These are phyloP conservation scores for Apostichopus parvimensis DNA, from an alignment of 35 echinoderm and acorn worm species.

Conservation along the genomic window DNA sequence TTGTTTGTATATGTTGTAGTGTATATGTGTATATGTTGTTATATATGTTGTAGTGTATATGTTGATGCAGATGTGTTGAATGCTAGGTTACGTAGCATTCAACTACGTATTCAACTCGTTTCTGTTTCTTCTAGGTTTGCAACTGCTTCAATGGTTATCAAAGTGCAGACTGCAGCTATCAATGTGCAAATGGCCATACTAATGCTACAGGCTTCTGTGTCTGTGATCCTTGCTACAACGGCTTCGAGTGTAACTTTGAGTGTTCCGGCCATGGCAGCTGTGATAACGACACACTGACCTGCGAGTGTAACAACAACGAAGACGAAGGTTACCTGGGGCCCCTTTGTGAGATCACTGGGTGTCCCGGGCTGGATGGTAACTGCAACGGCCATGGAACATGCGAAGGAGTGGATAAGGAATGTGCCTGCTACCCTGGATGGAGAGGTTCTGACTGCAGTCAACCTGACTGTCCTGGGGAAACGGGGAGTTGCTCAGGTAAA, in stretches of 20 bases:
- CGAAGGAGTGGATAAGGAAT: constrained; percentile 58
- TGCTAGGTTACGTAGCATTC: no score
- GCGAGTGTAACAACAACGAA: constrained; percentile 57
- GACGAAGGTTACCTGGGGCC: constrained; percentile 56
- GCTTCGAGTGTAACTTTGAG: constrained; percentile 77
- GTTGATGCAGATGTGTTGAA: no score
- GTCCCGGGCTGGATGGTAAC: constrained; percentile 49
- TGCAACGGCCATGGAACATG: constrained; percentile 75
- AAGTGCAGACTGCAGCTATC: constrained; percentile 60
- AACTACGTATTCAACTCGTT: no score
- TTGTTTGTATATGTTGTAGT: no score
- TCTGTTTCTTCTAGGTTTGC: background rate
- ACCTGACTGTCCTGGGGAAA: constrained; percentile 68
- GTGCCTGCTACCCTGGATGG: constrained; percentile 87
- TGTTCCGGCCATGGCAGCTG: constrained; percentile 81
- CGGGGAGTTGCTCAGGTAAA: constrained; percentile 74
- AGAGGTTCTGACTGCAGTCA: constrained; percentile 68
- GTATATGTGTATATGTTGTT: no score
- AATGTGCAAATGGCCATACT: constrained; percentile 14
- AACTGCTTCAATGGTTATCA: constrained; percentile 14
- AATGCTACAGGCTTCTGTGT: constrained; percentile 59
- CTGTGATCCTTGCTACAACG: constrained; percentile 82
- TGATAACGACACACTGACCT: constrained; percentile 44
- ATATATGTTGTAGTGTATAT: no score
- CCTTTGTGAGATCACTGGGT: constrained; percentile 73